Percentiles rank a stretch among this genome's conserved stretches.
These are phyloP conservation scores for Osmoderma eremita DNA, from an alignment of 2,888 invertebrate genomes.

Conservation along the genomic window DNA sequence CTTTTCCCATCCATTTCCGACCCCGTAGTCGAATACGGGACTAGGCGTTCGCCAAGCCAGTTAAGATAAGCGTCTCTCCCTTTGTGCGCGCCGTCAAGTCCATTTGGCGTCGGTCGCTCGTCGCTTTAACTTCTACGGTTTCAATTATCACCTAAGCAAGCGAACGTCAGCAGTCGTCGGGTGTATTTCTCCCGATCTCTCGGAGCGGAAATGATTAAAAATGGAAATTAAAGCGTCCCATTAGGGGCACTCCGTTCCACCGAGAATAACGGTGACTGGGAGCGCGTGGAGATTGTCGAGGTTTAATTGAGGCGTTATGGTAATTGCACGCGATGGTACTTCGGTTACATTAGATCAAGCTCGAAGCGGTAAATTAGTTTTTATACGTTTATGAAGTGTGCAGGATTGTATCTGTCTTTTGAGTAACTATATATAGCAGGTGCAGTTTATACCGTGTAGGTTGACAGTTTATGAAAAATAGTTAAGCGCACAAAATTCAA, in stretches of 20 bases:
- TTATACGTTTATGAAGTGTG: too few species aligned
- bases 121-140: constrained; percentile 51
- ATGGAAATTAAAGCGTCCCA: constrained; percentile 42
- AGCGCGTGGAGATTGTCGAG: not conserved
- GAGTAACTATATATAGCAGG: too few species aligned
- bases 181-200: constrained; percentile 13
- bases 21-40: too few species aligned
- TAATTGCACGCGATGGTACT: too few species aligned
- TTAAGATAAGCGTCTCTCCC: constrained; percentile 48
- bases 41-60: constrained; percentile 38
- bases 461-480: too few species aligned
- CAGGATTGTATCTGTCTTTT: too few species aligned
- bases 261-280: not conserved
- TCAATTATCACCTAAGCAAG: constrained; percentile 50
- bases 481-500: too few species aligned
- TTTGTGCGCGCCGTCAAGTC: constrained; percentile 44
- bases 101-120: constrained; percentile 47
- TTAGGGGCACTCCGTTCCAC: constrained; percentile 17
- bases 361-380: too few species aligned
- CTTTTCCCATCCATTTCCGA: too few species aligned
- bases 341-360: too few species aligned
- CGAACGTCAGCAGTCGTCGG: constrained; percentile 9
- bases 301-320: constrained; percentile 11
- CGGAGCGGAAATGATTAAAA: constrained; percentile 41
- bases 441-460: too few species aligned